phyloP scores from a whole-genome alignment of 2,888 invertebrate genomes.

The Diplazon laetatorius region DNA sequence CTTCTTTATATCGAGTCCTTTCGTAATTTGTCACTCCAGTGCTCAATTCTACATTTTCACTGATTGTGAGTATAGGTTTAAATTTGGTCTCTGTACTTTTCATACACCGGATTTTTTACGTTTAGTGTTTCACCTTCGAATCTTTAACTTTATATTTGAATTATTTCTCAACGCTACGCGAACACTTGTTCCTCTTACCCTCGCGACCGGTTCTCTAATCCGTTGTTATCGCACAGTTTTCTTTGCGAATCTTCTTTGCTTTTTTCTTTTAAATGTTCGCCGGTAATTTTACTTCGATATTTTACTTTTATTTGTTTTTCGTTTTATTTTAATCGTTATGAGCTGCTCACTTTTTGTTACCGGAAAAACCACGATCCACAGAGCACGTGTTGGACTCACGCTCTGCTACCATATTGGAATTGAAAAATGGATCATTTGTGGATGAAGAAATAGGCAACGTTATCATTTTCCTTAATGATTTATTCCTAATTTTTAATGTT shows the following conservation, averaged over 20 bases:
- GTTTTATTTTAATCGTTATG: slow-evolving; percentile 14
- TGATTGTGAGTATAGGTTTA: too few species aligned
- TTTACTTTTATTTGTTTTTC: neutral
- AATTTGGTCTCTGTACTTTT: too few species aligned
- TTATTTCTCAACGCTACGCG: slow-evolving; percentile 11
- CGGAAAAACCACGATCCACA: slow-evolving; percentile 15
- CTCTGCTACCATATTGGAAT: too few species aligned
- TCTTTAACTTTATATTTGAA: slow-evolving; percentile 11
- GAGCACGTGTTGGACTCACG: too few species aligned
- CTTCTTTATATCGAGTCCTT: too few species aligned
- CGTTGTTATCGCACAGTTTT: slow-evolving; percentile 11
- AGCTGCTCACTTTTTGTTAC: neutral
- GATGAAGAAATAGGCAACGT: too few species aligned
- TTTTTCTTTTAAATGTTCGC: slow-evolving; percentile 12
- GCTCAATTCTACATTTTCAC: too few species aligned
- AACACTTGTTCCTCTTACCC: neutral
- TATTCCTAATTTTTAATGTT: too few species aligned
- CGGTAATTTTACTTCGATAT: slow-evolving; percentile 15
- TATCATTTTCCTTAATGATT: too few species aligned
- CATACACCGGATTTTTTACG: too few species aligned
- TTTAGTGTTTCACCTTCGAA: too few species aligned
- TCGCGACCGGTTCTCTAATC: slow-evolving; percentile 8
- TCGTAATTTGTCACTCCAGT: too few species aligned
- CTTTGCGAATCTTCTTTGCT: slow-evolving; percentile 7
- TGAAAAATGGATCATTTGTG: slow-evolving; percentile 28